These are phyloP conservation scores for Aphis craccivora DNA, from an alignment of 1,140 invertebrate genomes.

Conservation along the genomic window DNA sequence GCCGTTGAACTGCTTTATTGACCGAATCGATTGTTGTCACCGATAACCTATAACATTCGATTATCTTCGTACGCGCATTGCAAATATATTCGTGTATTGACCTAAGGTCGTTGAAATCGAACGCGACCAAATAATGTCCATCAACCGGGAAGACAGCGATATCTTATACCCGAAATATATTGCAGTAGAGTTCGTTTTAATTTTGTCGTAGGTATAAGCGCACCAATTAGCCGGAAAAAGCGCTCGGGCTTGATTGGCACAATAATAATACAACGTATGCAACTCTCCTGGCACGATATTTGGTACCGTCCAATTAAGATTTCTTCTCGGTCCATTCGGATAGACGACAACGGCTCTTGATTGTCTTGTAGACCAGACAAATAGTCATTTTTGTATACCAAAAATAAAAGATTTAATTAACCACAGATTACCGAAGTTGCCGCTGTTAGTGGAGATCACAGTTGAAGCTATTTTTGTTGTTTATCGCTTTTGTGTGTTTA, in stretches of 20 bases:
- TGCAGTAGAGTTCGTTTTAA: background rate
- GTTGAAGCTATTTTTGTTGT: slow-evolving; percentile 29
- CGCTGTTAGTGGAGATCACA: background rate
- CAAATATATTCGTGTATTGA: too few species aligned
- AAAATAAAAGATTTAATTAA: slow-evolving; percentile 43
- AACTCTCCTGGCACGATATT: slow-evolving; percentile 14
- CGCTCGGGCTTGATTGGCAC: background rate
- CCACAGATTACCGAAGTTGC: background rate
- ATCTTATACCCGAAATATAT: background rate
- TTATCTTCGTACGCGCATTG: too few species aligned
- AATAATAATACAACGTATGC: background rate
- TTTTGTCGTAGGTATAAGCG: background rate
- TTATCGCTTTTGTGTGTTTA: background rate
- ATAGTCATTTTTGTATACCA: slow-evolving; percentile 14
- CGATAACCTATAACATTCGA: background rate
- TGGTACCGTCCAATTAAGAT: slow-evolving; percentile 43
- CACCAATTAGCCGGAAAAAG: slow-evolving; percentile 10
- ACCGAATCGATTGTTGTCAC: background rate
- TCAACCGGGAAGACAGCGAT: background rate
- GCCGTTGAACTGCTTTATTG: background rate
- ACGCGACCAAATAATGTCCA: background rate
- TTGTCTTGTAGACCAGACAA: background rate
- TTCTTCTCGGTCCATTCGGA: background rate
- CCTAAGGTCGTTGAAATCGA: background rate
- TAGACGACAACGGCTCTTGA: background rate